Evolutionary conservation across 1,140 invertebrate genomes (phyloP).

Genomic region (Lycorma delicatula): DNA sequence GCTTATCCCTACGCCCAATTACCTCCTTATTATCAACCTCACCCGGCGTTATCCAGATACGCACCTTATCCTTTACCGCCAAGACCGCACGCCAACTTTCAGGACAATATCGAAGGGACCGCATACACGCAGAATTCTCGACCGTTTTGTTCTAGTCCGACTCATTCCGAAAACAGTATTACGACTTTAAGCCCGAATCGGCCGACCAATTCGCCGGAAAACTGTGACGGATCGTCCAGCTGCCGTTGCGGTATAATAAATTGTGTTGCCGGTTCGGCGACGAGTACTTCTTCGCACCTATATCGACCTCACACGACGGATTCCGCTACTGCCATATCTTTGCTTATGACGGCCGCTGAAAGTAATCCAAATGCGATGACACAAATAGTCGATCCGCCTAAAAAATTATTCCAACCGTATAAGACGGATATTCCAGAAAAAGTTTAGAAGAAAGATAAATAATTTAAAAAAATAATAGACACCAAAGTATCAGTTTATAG

Average conservation of each 20-base stretch:
- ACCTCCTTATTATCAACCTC: slow-evolving; percentile 15
- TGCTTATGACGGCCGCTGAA: neutral
- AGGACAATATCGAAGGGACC: slow-evolving; percentile 3
- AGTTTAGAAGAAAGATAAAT: no score
- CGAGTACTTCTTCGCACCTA: neutral
- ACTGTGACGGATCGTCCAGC: slow-evolving; percentile 37
- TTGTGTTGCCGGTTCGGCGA: slow-evolving; percentile 22
- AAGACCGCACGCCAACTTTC: slow-evolving; percentile 7
- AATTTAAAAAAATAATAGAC: no score
- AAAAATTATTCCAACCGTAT: slow-evolving; percentile 30
- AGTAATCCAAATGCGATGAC: neutral
- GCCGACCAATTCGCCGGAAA: slow-evolving; percentile 34
- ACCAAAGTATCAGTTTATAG: no score
- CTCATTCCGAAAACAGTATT: slow-evolving; percentile 20
- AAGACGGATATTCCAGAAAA: slow-evolving; percentile 23
- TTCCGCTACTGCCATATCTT: neutral
- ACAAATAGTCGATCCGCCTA: slow-evolving; percentile 15
- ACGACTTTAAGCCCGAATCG: slow-evolving; percentile 32
- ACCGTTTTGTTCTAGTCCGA: slow-evolving; percentile 25
- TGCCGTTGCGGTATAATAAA: slow-evolving; percentile 33
- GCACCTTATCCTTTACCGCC: slow-evolving; percentile 16
- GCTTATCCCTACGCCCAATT: slow-evolving; percentile 31
- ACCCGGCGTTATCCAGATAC: slow-evolving; percentile 2
- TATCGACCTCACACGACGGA: neutral
- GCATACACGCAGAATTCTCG: slow-evolving; percentile 13